phyloP scores from a whole-genome alignment of 2,797 vertebrate species.

The Thunnus albacares region DNA sequence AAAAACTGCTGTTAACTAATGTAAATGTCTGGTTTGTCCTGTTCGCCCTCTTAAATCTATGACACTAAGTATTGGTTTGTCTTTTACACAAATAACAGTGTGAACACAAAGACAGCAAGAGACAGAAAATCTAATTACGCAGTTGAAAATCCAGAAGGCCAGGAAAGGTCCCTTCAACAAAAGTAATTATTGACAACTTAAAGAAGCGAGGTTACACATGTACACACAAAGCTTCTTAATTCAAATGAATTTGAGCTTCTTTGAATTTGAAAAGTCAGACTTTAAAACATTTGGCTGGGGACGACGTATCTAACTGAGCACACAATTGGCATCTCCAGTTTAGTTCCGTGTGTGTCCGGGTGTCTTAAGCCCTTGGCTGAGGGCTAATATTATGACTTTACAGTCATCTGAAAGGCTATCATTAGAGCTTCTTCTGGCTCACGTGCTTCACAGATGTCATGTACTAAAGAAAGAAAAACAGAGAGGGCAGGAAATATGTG shows the following conservation, averaged over 20 bases:
- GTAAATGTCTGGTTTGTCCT: neutral
- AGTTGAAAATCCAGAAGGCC: constrained; percentile 7
- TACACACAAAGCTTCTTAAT: neutral
- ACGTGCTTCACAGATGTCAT: constrained; percentile 6
- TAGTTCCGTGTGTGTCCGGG: neutral
- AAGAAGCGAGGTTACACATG: neutral
- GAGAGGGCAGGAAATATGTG: constrained; percentile 34
- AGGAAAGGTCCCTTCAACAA: constrained; percentile 2
- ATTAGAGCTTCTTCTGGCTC: constrained; percentile 8
- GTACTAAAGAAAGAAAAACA: constrained; percentile 39
- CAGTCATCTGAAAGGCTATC: constrained; percentile 27
- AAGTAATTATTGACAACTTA: constrained; percentile 18
- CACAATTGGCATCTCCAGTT: constrained; percentile 1
- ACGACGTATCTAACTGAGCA: constrained; percentile 8
- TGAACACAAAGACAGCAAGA: neutral
- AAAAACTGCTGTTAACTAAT: constrained; percentile 5
- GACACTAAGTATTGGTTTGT: neutral
- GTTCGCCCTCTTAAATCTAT: neutral
- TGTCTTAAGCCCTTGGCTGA: constrained; percentile 6
- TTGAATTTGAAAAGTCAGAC: neutral
- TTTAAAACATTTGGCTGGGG: constrained; percentile 18
- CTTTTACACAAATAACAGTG: no score
- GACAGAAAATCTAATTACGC: neutral
- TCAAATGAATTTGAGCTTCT: constrained; percentile 18
- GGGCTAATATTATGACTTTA: constrained; percentile 21